Evolutionary conservation across 2,113 vertebrate genomes (phyloP).

Genomic region (Henicopernis longicauda): DNA sequence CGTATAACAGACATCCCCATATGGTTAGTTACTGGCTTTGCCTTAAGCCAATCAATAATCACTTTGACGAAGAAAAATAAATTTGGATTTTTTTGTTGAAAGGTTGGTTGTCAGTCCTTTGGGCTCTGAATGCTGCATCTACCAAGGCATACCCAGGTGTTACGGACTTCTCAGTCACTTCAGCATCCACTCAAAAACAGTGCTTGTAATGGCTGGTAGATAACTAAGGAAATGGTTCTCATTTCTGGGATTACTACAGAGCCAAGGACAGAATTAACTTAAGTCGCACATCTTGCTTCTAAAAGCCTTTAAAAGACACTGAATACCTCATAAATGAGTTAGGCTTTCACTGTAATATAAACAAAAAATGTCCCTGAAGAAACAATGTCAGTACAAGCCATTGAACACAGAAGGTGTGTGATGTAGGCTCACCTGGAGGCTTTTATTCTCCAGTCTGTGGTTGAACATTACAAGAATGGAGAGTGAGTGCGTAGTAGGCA

Average conservation of each 20-base stretch:
- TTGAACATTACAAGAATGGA: background rate
- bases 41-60: conserved; percentile 76
- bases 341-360: background rate
- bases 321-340: background rate
- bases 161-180: background rate
- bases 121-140: background rate
- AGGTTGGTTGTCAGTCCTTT: background rate
- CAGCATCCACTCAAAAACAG: background rate
- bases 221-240: background rate
- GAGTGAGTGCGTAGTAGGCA: background rate
- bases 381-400: accelerated
- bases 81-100: background rate
- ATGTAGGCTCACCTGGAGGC: background rate
- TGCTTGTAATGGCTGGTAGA: background rate
- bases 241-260: background rate
- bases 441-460: background rate
- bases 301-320: background rate
- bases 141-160: background rate
- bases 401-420: background rate
- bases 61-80: conserved; percentile 58
- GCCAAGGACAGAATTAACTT: background rate
- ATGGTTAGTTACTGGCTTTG: conserved; percentile 59
- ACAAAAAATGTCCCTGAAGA: background rate
- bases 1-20: conserved; percentile 69
- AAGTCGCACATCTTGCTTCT: background rate